Evolutionary conservation across 1,140 invertebrate genomes (phyloP), one percentile per base, ranked within the genome.

Genomic region (Helicorthomorpha holstii): DNA sequence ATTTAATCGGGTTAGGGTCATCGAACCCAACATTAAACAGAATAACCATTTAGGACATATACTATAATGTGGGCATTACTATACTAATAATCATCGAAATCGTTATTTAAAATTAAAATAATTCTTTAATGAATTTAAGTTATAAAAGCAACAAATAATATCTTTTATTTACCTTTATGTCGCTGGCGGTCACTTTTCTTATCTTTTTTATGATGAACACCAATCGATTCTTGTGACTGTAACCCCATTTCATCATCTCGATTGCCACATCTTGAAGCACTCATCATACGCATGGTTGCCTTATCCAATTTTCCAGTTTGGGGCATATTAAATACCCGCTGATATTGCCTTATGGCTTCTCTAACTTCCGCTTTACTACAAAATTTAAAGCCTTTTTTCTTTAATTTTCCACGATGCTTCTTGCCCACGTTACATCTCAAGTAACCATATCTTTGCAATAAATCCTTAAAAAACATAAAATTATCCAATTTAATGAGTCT

Each of bases 221-320:
- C 29, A 34, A 34, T 7, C 16, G 29, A 7, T 34, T 7, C 16
- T 7, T 7, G 7, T 34, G 29, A 16, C 7, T 7, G 29, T 34
- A 34, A 7, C 29, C 29, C 29, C 7, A 34, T 16, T 34, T 63
- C 62, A 21, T 61, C 61, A 54, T 69, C 68, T n/a, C 60, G 62
- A 54, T 69, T 69, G 2, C 68, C 68, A 53, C 68, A 69, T 3
- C 68, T 52, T 1, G 65, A 63, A 21, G 59, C 63, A 47, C 64
- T 67, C 67, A 69, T 67, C 1, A 66, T 51, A 24, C 53, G 52
- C 46, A 60, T 59, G 3, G 68, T 69, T 27, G 59, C 55, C 26
- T 61, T 53, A 51, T 69, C 66, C 24, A 69, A 52, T 3, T 60
- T 55, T 29, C 68, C 68, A 2, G 67, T 68, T 29, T 57, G 56